Conservation (phyloP, 1,140 invertebrate genomes). For the Lordiphosa mommai region DNA sequence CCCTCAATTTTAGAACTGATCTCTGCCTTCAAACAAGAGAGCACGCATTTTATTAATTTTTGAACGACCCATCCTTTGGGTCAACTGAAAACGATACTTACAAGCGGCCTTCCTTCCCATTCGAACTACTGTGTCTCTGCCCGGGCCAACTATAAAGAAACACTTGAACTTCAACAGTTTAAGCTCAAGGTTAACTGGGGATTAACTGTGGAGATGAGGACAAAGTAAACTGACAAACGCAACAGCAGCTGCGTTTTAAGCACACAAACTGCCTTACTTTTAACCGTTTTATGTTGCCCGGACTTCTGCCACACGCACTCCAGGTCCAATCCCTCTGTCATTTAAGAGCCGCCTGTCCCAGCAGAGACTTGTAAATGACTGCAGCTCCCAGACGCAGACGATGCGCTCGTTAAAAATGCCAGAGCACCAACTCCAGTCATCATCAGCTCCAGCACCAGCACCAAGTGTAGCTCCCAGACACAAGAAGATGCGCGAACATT, state of each 20-base stretch:
- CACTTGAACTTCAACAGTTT: conserved; percentile 81
- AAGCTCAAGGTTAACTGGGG: conserved; percentile 65
- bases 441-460: conserved; percentile 14
- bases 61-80: too few relatives aligned
- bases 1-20: too few relatives aligned
- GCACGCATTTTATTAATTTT: too few relatives aligned
- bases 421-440: conserved; percentile 20
- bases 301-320: conserved; percentile 29
- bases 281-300: conserved; percentile 36
- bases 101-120: neutral
- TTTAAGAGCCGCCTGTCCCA: conserved; percentile 31
- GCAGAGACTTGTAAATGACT: conserved; percentile 39
- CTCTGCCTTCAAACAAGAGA: too few relatives aligned
- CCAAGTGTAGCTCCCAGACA: conserved; percentile 25
- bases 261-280: conserved; percentile 32
- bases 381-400: conserved; percentile 26
- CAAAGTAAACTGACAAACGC: neutral
- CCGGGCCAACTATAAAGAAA: neutral
- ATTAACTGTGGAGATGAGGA: conserved; percentile 14
- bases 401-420: conserved; percentile 50
- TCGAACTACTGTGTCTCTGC: neutral
- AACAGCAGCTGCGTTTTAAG: conserved; percentile 31
- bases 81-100: too few relatives aligned
- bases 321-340: conserved; percentile 24
- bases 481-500: conserved; percentile 43